Evolutionary conservation across 2,888 invertebrate genomes (phyloP).

Genomic region (Junonia oenone): DNA sequence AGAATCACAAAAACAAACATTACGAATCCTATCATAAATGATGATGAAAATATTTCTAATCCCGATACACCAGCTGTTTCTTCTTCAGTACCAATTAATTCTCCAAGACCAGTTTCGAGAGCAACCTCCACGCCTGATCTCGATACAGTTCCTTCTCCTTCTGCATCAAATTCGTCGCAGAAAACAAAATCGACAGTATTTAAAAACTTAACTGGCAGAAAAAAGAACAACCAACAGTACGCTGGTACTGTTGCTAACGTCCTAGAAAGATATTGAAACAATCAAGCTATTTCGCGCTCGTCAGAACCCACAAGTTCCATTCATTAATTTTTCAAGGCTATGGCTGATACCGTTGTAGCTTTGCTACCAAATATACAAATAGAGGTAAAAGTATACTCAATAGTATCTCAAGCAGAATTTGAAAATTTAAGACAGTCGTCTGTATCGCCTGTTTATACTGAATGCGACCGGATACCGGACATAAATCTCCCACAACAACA

Average conservation of each 20-base stretch:
- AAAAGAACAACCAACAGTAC: not conserved
- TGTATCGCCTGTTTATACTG: not conserved
- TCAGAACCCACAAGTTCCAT: not conserved
- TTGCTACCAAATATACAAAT: conserved; percentile 5
- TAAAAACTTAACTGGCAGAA: not conserved
- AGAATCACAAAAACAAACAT: not conserved
- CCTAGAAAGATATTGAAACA: not conserved
- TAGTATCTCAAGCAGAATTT: not conserved
- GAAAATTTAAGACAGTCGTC: not conserved
- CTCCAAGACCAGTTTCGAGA: too few species aligned
- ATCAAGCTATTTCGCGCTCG: not conserved
- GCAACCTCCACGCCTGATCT: not conserved
- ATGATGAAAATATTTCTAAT: not conserved
- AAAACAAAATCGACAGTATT: not conserved
- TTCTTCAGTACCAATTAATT: too few species aligned
- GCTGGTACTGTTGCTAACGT: not conserved
- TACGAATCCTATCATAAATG: not conserved
- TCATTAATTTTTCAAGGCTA: conserved; percentile 6
- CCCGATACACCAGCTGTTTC: not conserved
- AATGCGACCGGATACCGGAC: too few species aligned
- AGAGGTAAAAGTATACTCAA: conserved; percentile 4
- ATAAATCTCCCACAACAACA: too few species aligned
- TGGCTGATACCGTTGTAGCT: conserved; percentile 7
- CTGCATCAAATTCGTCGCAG: not conserved
- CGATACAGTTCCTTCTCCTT: not conserved